Conservation (phyloP, 2,797 vertebrate genomes). For the Manis crassicaudata region DNA sequence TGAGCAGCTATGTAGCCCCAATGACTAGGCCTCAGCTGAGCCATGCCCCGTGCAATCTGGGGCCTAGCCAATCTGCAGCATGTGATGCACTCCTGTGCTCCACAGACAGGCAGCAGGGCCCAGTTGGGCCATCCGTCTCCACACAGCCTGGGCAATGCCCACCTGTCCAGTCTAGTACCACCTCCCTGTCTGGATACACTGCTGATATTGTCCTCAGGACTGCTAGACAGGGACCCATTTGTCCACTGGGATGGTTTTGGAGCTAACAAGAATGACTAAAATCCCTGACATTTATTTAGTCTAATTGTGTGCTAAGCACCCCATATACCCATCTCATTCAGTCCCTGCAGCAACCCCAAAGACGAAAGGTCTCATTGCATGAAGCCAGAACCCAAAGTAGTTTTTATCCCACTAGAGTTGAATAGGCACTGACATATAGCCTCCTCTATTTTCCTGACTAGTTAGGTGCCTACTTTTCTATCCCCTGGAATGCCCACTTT, state of each 20-base stretch:
- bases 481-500: background rate
- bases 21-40: background rate
- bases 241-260: background rate
- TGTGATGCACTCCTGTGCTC: background rate
- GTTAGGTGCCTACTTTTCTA: background rate
- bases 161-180: background rate
- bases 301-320: background rate
- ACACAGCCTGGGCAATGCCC: background rate
- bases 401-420: background rate
- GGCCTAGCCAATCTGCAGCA: fast-evolving
- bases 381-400: background rate
- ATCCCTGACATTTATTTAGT: background rate
- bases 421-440: background rate
- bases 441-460: background rate
- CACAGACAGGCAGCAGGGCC: background rate
- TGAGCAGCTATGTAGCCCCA: background rate
- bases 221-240: background rate
- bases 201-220: background rate
- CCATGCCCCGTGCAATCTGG: too few species aligned
- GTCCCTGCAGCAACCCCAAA: background rate
- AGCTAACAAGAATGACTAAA: background rate
- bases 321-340: background rate
- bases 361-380: background rate
- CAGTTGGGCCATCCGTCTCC: background rate
- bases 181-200: background rate